A percentile compares a stretch with the other conserved stretches of the same genome.
Evolutionary conservation across 2,888 invertebrate genomes (phyloP).

Genomic region (Hyposoter didymator): DNA sequence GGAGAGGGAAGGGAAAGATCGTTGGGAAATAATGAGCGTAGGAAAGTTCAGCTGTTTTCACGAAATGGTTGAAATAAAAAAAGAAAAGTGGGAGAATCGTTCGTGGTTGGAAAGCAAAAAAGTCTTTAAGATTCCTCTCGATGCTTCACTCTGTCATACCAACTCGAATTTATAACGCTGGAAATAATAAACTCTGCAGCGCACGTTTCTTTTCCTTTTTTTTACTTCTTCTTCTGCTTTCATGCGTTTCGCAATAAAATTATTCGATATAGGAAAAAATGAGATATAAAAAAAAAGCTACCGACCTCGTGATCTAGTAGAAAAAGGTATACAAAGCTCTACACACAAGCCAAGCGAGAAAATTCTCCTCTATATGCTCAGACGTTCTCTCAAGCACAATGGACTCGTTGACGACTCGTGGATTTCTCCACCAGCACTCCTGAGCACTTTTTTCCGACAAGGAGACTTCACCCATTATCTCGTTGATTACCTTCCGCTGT

Average conservation of each 20-base stretch:
- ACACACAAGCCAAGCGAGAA: conserved; percentile 15
- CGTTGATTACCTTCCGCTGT: conserved; percentile 67
- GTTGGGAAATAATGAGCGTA: background rate
- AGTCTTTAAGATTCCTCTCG: conserved; percentile 39
- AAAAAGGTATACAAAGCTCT: conserved; percentile 16
- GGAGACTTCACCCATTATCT: conserved; percentile 54
- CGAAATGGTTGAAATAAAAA: conserved; percentile 8
- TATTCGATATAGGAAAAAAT: conserved; percentile 16
- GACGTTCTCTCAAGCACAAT: conserved; percentile 39
- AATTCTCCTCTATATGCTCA: conserved; percentile 1
- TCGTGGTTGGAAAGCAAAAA: conserved; percentile 19
- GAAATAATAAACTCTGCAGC: conserved; percentile 39
- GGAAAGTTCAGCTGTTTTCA: conserved; percentile 7
- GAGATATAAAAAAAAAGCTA: background rate
- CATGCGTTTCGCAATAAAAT: conserved; percentile 36
- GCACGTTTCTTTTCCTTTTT: conserved; percentile 7
- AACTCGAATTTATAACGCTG: conserved; percentile 33
- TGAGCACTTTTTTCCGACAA: conserved; percentile 39
- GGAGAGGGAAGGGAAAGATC: background rate
- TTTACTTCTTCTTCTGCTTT: background rate
- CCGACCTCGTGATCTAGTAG: conserved; percentile 23
- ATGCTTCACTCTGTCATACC: conserved; percentile 35
- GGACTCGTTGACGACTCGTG: conserved; percentile 42
- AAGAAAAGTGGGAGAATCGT: conserved; percentile 1
- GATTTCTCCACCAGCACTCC: conserved; percentile 51